Conservation (phyloP, 2,888 invertebrate genomes). For the Clivina fossor region DNA sequence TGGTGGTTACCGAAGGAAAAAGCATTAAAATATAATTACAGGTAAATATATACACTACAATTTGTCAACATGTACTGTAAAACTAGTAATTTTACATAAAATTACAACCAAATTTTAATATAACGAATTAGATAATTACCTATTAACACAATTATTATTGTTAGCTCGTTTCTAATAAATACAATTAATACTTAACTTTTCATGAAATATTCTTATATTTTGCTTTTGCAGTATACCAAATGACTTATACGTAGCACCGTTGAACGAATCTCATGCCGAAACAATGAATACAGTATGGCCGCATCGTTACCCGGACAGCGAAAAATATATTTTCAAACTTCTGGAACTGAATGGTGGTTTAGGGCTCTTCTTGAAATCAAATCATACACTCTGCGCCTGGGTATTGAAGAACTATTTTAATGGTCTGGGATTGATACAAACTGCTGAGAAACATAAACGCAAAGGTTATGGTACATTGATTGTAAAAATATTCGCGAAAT, state of each 20-base stretch:
- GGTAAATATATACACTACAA: no score
- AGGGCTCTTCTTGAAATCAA: constrained; percentile 49
- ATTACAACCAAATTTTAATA: no score
- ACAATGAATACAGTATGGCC: constrained; percentile 49
- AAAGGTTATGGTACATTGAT: constrained; percentile 50
- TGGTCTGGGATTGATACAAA: constrained; percentile 49
- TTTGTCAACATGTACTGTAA: no score
- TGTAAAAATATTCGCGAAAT: constrained; percentile 46
- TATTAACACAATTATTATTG: no score
- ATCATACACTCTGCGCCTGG: constrained; percentile 50
- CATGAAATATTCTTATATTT: no score
- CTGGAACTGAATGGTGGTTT: constrained; percentile 48
- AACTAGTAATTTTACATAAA: no score
- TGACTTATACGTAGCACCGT: constrained; percentile 46
- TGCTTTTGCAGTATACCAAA: constrained; percentile 45
- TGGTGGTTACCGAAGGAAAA: constrained; percentile 39
- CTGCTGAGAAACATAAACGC: constrained; percentile 46
- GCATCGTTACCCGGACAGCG: constrained; percentile 44
- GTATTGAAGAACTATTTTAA: constrained; percentile 47
- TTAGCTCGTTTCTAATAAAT: no score
- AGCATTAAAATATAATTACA: constrained; percentile 39
- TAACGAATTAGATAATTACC: no score
- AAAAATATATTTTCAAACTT: constrained; percentile 45
- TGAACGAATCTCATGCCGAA: constrained; percentile 44
- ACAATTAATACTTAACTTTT: no score